Base-by-base conservation (phyloP, 2,797 vertebrate species). In the Mastacembelus armatus region DNA sequence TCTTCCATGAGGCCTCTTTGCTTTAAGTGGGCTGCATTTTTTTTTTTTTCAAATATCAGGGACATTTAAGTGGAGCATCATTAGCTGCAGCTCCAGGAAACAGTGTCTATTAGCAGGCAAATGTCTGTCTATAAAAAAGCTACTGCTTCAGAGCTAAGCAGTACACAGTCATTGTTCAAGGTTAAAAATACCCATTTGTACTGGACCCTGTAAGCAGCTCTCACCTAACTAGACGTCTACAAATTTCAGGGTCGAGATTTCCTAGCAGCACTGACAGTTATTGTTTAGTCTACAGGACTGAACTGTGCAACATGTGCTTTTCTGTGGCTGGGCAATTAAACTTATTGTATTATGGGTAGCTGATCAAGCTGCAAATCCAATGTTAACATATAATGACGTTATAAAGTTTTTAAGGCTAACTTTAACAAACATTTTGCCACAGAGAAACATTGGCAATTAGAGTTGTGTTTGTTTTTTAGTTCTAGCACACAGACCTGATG, bases 121-220 rank as follows among this genome's bases (percentile, higher is more conserved):
- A 66, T 24, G 48, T 75, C 40, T 33, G 35, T 74, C 52, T 30
- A 7, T 4, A 7, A 42, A 78, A 66, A 81, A 62, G 60, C 22
- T 39, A 19, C 26, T 14, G 63, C 77, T 76, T 21, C 49, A 55
- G 66, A 68, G 57, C 64, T 59, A 61, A 71, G 78, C 65, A 65
- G 77, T 77, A 79, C 80, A 51, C 14, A 9, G 29, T 66, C 74
- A 81, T 85, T 67, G 84, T 75, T 84, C 49, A 67, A 39, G 63
- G 35, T 65, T 44, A 71, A 79, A 74, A 71, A 76, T 51, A 74
- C 68, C 51, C 72, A 52, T 70, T 80, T 77, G 71, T 65, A 68
- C 29, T 61, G 54, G 56, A 78, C 60, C 54, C 22, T 19, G 76
- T 65, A 22, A 75, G 80, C 71, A 58, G 66, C 19, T 80, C 56